Evolutionary conservation across 2,113 vertebrate species (phyloP).

Genomic region (Cyanoderma ruficeps): DNA sequence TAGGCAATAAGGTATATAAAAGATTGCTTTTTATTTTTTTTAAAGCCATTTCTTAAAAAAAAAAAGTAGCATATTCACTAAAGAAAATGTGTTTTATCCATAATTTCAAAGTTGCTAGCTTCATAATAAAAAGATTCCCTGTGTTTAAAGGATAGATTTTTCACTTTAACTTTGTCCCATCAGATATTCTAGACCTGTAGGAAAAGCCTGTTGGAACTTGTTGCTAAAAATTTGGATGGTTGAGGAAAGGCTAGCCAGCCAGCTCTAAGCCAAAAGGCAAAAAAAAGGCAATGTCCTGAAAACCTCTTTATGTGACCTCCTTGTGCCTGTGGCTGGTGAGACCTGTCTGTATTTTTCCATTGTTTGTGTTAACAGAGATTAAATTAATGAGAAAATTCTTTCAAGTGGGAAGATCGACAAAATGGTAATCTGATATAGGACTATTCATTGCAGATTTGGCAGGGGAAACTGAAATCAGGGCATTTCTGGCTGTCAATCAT

Average conservation of each 20-base stretch:
- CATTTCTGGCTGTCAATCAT: background rate
- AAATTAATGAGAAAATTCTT: constrained; percentile 25
- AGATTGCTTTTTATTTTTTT: background rate
- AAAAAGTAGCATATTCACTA: background rate
- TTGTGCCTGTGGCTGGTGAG: background rate
- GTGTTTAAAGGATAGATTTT: background rate
- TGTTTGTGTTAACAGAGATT: constrained; percentile 18
- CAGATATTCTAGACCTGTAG: constrained; percentile 18
- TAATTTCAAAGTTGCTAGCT: background rate
- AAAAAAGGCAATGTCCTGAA: background rate
- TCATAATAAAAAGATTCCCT: background rate
- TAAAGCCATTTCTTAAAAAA: background rate
- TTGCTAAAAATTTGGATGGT: background rate
- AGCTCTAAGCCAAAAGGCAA: background rate
- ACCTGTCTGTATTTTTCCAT: constrained; percentile 35
- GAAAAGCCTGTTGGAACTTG: constrained; percentile 27
- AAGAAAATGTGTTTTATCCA: background rate
- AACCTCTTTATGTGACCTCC: background rate
- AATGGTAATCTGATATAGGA: background rate
- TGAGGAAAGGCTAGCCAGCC: background rate
- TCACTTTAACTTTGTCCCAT: constrained; percentile 7
- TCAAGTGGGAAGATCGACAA: background rate
- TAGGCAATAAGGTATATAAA: background rate
- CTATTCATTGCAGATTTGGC: background rate
- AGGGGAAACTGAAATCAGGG: background rate